Evolutionary conservation across 2,888 invertebrate species (phyloP).

Genomic region (Lasioglossum oenotherae): DNA sequence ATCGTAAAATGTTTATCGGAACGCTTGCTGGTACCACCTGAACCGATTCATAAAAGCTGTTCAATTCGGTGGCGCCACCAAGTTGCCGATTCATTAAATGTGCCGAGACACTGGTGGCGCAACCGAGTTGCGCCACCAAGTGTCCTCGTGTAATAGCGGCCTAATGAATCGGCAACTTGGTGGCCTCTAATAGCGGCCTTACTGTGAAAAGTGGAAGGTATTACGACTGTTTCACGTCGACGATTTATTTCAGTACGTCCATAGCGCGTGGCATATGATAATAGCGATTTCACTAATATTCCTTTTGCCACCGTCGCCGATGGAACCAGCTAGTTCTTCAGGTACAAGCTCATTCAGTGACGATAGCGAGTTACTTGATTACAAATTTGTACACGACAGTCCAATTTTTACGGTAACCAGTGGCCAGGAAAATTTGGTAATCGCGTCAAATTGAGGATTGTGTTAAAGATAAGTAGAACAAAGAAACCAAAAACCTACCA

Average conservation of each 20-base stretch:
- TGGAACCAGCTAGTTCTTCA: slow-evolving; percentile 62
- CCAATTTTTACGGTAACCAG: slow-evolving; percentile 74
- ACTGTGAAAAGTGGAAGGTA: not conserved
- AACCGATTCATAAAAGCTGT: too few species aligned
- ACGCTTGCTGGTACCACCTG: too few species aligned
- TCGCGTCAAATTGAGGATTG: slow-evolving; percentile 63
- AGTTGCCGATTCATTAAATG: too few species aligned
- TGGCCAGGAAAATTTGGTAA: slow-evolving; percentile 64
- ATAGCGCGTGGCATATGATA: slow-evolving; percentile 87
- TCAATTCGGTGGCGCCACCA: too few species aligned
- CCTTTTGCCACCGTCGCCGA: slow-evolving; percentile 84
- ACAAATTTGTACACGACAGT: slow-evolving; percentile 71
- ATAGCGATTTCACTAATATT: slow-evolving; percentile 87
- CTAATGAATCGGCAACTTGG: too few species aligned
- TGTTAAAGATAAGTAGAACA: slow-evolving; percentile 25
- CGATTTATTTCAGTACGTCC: slow-evolving; percentile 84
- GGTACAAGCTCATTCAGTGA: slow-evolving; percentile 49
- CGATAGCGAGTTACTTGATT: slow-evolving; percentile 73
- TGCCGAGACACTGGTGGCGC: too few species aligned
- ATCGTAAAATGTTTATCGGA: too few species aligned
- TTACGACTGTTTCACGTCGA: not conserved
- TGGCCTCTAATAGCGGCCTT: too few species aligned
- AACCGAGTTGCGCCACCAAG: too few species aligned
- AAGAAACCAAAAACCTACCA: slow-evolving; percentile 65
- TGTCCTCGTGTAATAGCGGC: too few species aligned